Evolutionary conservation across 2,888 invertebrate genomes (phyloP).

Genomic region (Notodonta ziczac): DNA sequence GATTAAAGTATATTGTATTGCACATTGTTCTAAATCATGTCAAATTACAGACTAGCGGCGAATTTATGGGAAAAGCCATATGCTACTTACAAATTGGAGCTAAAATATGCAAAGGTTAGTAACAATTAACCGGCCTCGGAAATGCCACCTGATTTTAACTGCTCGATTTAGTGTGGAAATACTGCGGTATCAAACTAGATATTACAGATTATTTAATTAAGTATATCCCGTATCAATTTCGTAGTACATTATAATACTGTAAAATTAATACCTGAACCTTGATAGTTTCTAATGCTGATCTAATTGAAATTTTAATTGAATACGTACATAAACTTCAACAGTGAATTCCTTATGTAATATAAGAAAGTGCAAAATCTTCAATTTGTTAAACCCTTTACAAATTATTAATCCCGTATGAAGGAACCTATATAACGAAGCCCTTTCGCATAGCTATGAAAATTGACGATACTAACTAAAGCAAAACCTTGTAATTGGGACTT

Average conservation of each 20-base stretch:
- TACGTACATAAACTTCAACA: too few species aligned
- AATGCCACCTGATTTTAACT: slow-evolving; percentile 2
- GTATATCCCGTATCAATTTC: background rate
- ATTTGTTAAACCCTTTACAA: too few species aligned
- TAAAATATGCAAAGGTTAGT: slow-evolving; percentile 35
- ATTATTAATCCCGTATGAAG: too few species aligned
- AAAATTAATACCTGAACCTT: background rate
- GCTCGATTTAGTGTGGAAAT: background rate
- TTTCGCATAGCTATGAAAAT: too few species aligned
- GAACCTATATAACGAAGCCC: too few species aligned
- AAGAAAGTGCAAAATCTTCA: too few species aligned
- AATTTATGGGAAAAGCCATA: slow-evolving; percentile 38
- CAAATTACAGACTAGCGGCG: slow-evolving; percentile 27
- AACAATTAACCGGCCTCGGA: slow-evolving; percentile 29
- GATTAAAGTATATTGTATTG: background rate
- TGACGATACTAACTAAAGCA: too few species aligned
- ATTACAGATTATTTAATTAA: background rate
- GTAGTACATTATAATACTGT: background rate
- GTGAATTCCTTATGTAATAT: too few species aligned
- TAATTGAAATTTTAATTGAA: too few species aligned
- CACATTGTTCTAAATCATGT: slow-evolving; percentile 13
- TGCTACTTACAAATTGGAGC: slow-evolving; percentile 31
- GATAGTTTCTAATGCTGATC: too few species aligned
- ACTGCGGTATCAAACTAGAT: background rate
- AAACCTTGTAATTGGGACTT: too few species aligned